Base-by-base conservation (phyloP, 1,140 invertebrate genomes). In the Patella vulgata region DNA sequence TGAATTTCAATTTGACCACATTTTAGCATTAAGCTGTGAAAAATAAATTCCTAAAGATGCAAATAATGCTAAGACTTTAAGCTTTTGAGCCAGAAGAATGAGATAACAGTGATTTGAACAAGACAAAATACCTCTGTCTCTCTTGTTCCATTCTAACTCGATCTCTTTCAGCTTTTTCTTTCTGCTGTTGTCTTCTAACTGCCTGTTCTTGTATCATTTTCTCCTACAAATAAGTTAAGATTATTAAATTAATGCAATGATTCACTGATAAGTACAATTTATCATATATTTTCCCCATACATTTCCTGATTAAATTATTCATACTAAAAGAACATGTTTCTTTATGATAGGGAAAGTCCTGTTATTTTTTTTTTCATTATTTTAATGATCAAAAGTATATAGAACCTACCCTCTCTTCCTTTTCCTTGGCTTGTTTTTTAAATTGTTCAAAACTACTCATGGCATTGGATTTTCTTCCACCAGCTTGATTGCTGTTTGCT, bases 351-450 rank as follows among this genome's bases (percentile, higher is more conserved):
- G n/a, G n/a, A n/a, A n/a, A n/a, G n/a, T n/a, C n/a, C n/a, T n/a
- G n/a, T n/a, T n/a, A n/a, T n/a, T n/a, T n/a, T n/a, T n/a, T n/a
- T n/a, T n/a, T n/a, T n/a, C n/a, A n/a, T n/a, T n/a, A n/a, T n/a
- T n/a, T n/a, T n/a, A n/a, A n/a, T n/a, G n/a, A n/a, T n/a, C n/a
- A n/a, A n/a, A n/a, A n/a, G n/a, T n/a, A n/a, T n/a, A n/a, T 33
- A 28, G 47, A 17, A 63, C 81, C 83, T 82, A 90, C 89, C 77
- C 93, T 88, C 85, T 97, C 93, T 61, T 91, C 90, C 81, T 97
- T 96, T 84, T 97, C 94, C 83, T 94, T 94, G 9, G 95, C 95
- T 87, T 96, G 91, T 79, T 96, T 96, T 79, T 94, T 94, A 82
- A 97, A 98, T 67, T 91, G 90, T 85, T 93, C 87, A 74, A 91